Evolutionary conservation across 2,888 invertebrate genomes (phyloP), one percentile per base, ranked within the genome.

Genomic region (Myopa testacea): DNA sequence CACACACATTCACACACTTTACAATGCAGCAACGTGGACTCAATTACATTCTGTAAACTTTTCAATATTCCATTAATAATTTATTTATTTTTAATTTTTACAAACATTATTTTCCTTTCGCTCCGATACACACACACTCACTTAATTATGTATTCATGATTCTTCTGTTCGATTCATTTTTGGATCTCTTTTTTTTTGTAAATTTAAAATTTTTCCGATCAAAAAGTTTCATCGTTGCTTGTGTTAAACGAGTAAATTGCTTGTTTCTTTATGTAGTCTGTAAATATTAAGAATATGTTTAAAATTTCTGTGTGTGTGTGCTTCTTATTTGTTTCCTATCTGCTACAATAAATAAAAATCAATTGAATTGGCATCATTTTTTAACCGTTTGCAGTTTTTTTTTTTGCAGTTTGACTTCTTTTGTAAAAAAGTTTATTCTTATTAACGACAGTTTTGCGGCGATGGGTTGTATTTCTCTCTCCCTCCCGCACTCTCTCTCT

Each of bases 21-120:
- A 14, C 38, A 37, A 34, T 14, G 38, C 65, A 65, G 52, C 34
- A 55, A 58, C 55, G 40, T 16, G 37, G 63, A 86, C 86, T 86
- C 86, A 86, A 86, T 86, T 86, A 86, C 87, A 85, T 84, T 86
- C 86, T 86, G 86, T 86, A 86, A 86, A 86, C 85, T 86, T 85
- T 85, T 84, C 86, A 86, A 86, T 86, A 85, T 86, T 83, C 83
- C 80, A 83, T 86, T 84, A 85, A 86, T 84, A 85, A 85, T 86
- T 85, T 84, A 83, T 86, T 84, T 83, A 2, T 8, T 45, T 84
- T 83, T 81, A 80, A 83, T 82, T 82, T 34, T 26, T 65, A 67
- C 34, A 50, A 12, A 55, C 70, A 19, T 7, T n/a, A n/a, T n/a
- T n/a, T n/a, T n/a, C n/a, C 26, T 1, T 26, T 26, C 26, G 26